These are phyloP conservation scores for Poecilia latipinna DNA, from an alignment of 2,113 vertebrate species.

Conservation along the genomic window DNA sequence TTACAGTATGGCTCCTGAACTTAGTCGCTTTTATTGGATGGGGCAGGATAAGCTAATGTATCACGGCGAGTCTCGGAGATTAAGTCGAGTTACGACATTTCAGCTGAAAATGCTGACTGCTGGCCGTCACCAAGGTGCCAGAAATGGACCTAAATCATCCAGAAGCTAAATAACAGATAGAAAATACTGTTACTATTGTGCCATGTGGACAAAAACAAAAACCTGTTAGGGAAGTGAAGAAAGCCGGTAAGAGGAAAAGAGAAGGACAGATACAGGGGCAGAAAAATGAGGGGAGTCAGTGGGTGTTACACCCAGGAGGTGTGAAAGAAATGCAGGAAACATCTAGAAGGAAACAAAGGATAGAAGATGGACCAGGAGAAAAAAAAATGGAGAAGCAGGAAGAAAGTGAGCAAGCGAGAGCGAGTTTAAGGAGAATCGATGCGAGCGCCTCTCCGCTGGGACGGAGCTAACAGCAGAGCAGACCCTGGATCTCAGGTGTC, in stretches of 20 bases:
- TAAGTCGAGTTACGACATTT: conserved; percentile 70
- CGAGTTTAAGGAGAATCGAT: conserved; percentile 69
- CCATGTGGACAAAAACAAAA: conserved; percentile 32
- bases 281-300: conserved; percentile 36
- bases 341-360: conserved; percentile 9
- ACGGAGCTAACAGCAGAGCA: conserved; percentile 65
- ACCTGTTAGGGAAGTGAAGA: conserved; percentile 23
- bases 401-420: conserved; percentile 48
- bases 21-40: conserved; percentile 34
- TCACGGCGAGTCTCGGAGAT: conserved; percentile 69
- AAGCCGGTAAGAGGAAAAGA: conserved; percentile 25
- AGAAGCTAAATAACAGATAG: conserved; percentile 52
- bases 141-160: conserved; percentile 61
- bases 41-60: conserved; percentile 57
- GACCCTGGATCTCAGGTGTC: conserved; percentile 78
- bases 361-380: conserved; percentile 13
- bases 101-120: conserved; percentile 64
- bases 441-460: conserved; percentile 58
- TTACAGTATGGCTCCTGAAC: conserved; percentile 35
- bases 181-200: conserved; percentile 73
- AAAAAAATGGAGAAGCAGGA: conserved; percentile 25
- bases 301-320: conserved; percentile 48
- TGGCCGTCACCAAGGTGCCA: conserved; percentile 57
- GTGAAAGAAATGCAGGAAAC: conserved; percentile 38
- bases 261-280: conserved; percentile 45